Evolutionary conservation across 2,797 vertebrate species (phyloP), one percentile per base, ranked within the genome.

Genomic region (Dendrocincla fuliginosa): DNA sequence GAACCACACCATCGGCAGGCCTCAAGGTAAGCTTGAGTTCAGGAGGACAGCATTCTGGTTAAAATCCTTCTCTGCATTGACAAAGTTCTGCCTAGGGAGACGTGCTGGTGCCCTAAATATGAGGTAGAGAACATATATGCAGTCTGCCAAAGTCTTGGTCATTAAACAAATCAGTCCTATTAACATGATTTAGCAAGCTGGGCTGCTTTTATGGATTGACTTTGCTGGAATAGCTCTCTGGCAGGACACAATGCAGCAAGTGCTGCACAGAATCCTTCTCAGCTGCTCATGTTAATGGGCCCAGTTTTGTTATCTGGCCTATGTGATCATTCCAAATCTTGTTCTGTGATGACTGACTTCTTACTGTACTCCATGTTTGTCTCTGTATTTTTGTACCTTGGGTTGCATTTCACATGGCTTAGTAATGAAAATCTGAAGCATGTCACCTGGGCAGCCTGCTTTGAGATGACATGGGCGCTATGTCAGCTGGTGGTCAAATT

Each of bases 21-120:
- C 47, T 96, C 4, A 94, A 98, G 98, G 99, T 99, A 91, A 83
- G 84, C 84, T 42, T 13, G 14, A 65, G 11, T 22, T 63, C 63
- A 56, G 5, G 32, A 32, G 70, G 10, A 64, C 5, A 55, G 39
- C 4, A 7, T 24, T 18, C 46, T 39, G 27, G 9, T 71, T 46
- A 56, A 81, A 91, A 44, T 22, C 11, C 27, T 74, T 25, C n/a
- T 37, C 27, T 87, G 20, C 18, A 10, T 10, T 71, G 32, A 16
- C 33, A 60, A 28, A 81, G 11, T 18, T 49, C 23, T 73, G 22
- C 35, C n/a, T 79, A n/a, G 37, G 49, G 44, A 52, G 77, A 67
- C 59, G 50, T n/a, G 13, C 50, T 52, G 32, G 23, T 56, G 12
- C 44, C 37, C 25, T 39, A 23, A 79, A 75, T 8, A 16, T 70